phyloP scores from a whole-genome alignment of 2,797 vertebrate species.

The Carapus acus region DNA sequence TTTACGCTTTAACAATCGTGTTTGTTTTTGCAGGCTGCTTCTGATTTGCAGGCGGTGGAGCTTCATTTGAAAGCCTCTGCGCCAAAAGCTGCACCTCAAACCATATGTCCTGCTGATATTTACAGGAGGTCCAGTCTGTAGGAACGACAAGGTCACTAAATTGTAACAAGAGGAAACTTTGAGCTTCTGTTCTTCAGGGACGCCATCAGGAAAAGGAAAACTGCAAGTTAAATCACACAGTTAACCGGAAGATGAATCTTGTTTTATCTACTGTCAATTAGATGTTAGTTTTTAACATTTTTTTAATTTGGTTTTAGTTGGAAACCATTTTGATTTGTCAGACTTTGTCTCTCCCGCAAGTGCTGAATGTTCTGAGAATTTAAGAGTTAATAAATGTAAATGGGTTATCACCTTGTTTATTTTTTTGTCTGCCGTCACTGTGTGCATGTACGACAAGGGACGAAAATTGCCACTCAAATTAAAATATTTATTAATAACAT shows the following conservation, averaged over 20 bases:
- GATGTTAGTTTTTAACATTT: slow-evolving; percentile 69
- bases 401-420: slow-evolving; percentile 43
- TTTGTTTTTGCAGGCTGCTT: slow-evolving; percentile 24
- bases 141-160: not conserved
- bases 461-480: slow-evolving; percentile 34
- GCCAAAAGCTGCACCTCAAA: slow-evolving; percentile 9
- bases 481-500: slow-evolving; percentile 74
- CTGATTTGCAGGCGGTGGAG: slow-evolving; percentile 30
- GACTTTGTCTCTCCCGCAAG: slow-evolving; percentile 58
- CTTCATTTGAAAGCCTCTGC: slow-evolving; percentile 13
- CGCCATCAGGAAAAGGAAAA: slow-evolving; percentile 19
- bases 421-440: not conserved
- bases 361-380: slow-evolving; percentile 75
- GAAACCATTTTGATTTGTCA: slow-evolving; percentile 44
- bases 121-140: slow-evolving; percentile 18
- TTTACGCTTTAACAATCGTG: slow-evolving; percentile 27
- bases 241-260: slow-evolving; percentile 35
- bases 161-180: slow-evolving; percentile 10
- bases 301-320: slow-evolving; percentile 67
- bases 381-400: slow-evolving; percentile 67
- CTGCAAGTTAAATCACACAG: slow-evolving; percentile 44
- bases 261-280: slow-evolving; percentile 51
- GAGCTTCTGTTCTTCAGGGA: slow-evolving; percentile 31
- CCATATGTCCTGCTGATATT: slow-evolving; percentile 7
- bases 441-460: not conserved